Percentiles rank a stretch among this genome's conserved stretches.
Conservation (phyloP, 2,888 invertebrate species). For the Rhimphoctona megacephalus region DNA sequence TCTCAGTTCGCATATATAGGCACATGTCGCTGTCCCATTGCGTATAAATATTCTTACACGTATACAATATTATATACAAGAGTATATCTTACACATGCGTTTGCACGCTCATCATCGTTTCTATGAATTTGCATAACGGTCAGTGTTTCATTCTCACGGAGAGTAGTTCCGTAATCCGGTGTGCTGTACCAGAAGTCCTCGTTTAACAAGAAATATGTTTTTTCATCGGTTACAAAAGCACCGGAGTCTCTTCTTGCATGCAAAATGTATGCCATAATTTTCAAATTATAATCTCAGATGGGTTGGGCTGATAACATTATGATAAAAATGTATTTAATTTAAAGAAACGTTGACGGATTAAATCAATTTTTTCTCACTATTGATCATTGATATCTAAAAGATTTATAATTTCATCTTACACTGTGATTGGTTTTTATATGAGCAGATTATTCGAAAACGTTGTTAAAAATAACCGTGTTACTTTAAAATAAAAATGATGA, state of each 20-base stretch:
- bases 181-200: conserved; percentile 28
- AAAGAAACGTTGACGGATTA: background rate
- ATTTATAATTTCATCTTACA: too few relatives aligned
- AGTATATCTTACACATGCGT: conserved; percentile 35
- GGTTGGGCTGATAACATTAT: background rate
- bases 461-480: background rate
- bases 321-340: background rate
- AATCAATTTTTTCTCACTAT: background rate
- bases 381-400: background rate
- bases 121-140: conserved; percentile 78
- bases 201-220: conserved; percentile 7
- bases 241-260: background rate
- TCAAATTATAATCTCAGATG: background rate
- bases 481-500: conserved; percentile 3
- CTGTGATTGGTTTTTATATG: background rate
- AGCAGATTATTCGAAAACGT: background rate
- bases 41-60: background rate
- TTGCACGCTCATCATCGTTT: conserved; percentile 67
- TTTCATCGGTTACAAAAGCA: background rate
- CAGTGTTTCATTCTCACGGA: conserved; percentile 68
- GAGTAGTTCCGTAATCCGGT: conserved; percentile 38
- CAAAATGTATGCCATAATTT: background rate
- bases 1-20: conserved; percentile 50
- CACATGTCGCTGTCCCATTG: conserved; percentile 11
- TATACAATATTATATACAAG: background rate